Conservation (phyloP, 1,140 invertebrate genomes). For the Magallana ariakensis region DNA sequence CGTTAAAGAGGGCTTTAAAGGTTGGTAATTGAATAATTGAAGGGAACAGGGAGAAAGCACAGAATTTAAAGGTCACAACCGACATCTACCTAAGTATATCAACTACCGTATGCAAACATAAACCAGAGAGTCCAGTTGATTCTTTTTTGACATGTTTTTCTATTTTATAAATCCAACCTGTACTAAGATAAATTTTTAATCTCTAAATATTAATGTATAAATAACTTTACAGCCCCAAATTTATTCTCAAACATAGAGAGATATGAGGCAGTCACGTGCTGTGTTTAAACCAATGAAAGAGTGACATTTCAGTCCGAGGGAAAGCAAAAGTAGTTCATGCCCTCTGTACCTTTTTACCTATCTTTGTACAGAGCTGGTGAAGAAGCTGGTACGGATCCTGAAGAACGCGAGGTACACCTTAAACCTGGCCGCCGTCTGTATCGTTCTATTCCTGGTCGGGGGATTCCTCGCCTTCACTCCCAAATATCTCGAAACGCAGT, state of each 20-base stretch:
- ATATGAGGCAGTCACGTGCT: too few relatives aligned
- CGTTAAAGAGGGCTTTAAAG: slow-evolving; percentile 2
- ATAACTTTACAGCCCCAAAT: too few relatives aligned
- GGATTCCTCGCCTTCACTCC: slow-evolving; percentile 58
- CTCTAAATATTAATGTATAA: too few relatives aligned
- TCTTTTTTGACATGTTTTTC: background rate
- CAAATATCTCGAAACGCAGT: slow-evolving; percentile 67
- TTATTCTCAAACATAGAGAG: too few relatives aligned
- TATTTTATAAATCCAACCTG: background rate
- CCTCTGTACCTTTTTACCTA: too few relatives aligned
- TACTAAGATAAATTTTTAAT: too few relatives aligned
- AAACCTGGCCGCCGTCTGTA: slow-evolving; percentile 86
- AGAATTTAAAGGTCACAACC: background rate
- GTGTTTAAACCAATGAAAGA: too few relatives aligned
- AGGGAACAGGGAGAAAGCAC: background rate
- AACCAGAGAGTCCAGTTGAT: too few relatives aligned
- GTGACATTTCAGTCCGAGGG: too few relatives aligned
- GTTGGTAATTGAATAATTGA: background rate
- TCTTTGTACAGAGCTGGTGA: background rate
- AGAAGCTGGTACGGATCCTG: background rate
- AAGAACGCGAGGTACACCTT: background rate
- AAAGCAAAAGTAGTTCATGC: too few relatives aligned
- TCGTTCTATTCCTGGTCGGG: slow-evolving; percentile 82
- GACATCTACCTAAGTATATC: too few relatives aligned
- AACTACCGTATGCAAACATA: too few relatives aligned